Base-by-base conservation (phyloP, 2,888 invertebrate genomes). In the Diogma glabrata region DNA sequence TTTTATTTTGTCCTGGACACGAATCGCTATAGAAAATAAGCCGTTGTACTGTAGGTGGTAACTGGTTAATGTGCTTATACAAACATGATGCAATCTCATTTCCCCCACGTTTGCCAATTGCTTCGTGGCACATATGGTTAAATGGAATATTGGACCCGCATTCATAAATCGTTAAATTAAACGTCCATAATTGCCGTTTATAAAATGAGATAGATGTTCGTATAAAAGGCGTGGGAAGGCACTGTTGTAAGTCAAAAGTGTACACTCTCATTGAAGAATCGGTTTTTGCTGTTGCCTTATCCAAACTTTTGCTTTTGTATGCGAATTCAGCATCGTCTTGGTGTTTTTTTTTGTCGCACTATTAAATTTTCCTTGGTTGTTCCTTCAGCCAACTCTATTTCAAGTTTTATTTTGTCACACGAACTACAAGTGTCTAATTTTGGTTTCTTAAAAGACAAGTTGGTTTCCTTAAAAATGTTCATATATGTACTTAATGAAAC, bases 381-480 rank as follows among this genome's bases (percentile, higher is more conserved):
- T 33, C 36, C 36, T 36, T 36, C 36, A 36, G 36, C 14, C 3
- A 36, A 36, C 36, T 36, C 36, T 28, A 28, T 28, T 36, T 36
- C 9, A 9, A 36, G 36, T 36, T 36, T 36, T 36, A 36, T 36
- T 36, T 36, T 36, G 14, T 36, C 36, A 36, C 36, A 36, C 14
- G 36, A 36, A 36, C 36, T 36, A 9, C 36, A 36, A 36, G 36
- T 36, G 36, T 36, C 36, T 36, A 36, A 36, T 36, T 36, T 36
- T 36, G 36, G 36, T 36, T 36, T 36, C 36, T 36, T 33, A 33
- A 33, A 33, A 33, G 5, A 33, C 33, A 33, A 33, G 33, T 33
- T 33, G 5, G 33, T 33, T 33, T 33, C 33, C 33, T 36, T 9
- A 12, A 36, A 14, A 36, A 36, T 36, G 36, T 5, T 36, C 36